Conservation (phyloP, 2,797 vertebrate species). For the Champsocephalus esox region DNA sequence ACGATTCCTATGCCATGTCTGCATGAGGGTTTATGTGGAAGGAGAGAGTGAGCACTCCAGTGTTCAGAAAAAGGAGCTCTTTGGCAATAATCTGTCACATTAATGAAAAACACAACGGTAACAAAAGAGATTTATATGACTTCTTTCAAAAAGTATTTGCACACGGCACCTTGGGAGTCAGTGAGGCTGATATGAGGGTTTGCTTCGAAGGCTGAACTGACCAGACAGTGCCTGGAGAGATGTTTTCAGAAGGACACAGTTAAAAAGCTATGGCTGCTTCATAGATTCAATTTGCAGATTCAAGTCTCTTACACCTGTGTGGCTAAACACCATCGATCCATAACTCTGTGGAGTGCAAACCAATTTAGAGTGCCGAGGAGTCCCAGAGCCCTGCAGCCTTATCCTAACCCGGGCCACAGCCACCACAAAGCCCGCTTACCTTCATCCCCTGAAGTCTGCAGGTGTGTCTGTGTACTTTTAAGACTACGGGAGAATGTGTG, state of each 20-base stretch:
- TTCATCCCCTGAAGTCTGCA: slow-evolving; percentile 74
- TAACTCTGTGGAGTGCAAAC: slow-evolving; percentile 82
- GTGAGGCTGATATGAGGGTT: slow-evolving; percentile 40
- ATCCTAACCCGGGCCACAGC: slow-evolving; percentile 80
- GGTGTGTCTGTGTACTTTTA: slow-evolving; percentile 63
- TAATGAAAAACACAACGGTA: slow-evolving; percentile 76
- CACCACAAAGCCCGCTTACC: slow-evolving; percentile 81
- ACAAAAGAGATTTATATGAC: slow-evolving; percentile 13
- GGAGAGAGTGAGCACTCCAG: slow-evolving; percentile 18
- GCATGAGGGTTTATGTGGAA: slow-evolving; percentile 44
- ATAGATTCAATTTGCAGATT: slow-evolving; percentile 79
- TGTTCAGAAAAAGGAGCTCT: slow-evolving; percentile 65
- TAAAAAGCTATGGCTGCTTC: slow-evolving; percentile 75
- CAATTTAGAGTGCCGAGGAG: slow-evolving; percentile 80
- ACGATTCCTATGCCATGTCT: slow-evolving; percentile 56
- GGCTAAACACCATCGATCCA: slow-evolving; percentile 83
- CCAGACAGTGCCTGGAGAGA: slow-evolving; percentile 67
- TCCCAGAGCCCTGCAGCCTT: slow-evolving; percentile 76
- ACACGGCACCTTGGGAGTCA: slow-evolving; percentile 25
- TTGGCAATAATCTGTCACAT: slow-evolving; percentile 78
- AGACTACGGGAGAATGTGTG: slow-evolving; percentile 47
- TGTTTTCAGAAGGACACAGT: slow-evolving; percentile 73
- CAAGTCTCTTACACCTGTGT: slow-evolving; percentile 82
- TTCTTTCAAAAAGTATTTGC: slow-evolving; percentile 23
- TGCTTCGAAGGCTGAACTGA: slow-evolving; percentile 57